Evolutionary conservation across 1,140 invertebrate species (phyloP).

Genomic region (Cherax quadricarinatus): DNA sequence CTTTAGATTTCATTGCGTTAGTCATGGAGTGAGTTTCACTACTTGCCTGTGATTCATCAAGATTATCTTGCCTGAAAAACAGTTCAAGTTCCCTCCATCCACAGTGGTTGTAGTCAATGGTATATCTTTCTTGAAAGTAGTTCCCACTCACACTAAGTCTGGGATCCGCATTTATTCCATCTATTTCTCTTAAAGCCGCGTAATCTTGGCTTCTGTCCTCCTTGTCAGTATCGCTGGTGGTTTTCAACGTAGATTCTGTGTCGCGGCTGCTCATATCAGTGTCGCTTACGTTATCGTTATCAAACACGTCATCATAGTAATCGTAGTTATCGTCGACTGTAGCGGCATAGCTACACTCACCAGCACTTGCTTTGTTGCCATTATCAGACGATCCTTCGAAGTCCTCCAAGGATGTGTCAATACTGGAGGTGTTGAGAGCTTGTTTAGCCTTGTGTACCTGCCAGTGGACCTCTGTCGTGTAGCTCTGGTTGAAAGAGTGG

Average conservation of each 20-base stretch:
- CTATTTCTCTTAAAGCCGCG: not conserved
- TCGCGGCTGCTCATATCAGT: conserved; percentile 54
- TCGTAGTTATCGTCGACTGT: not conserved
- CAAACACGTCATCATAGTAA: not conserved
- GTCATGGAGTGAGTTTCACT: not conserved
- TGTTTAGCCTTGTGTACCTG: conserved; percentile 31
- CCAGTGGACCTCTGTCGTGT: conserved; percentile 23
- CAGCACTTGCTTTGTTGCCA: not conserved
- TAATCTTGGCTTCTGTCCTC: not conserved
- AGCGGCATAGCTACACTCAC: not conserved
- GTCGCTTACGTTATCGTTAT: conserved; percentile 7
- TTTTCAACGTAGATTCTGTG: conserved; percentile 53
- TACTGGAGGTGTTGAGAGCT: not conserved
- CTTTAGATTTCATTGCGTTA: not conserved
- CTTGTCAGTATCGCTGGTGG: conserved; percentile 25
- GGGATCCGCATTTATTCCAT: not conserved
- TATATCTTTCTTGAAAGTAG: conserved; percentile 27
- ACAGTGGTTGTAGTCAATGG: conserved; percentile 22
- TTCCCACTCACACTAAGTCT: conserved; percentile 18
- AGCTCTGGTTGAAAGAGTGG: conserved; percentile 44
- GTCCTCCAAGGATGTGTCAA: conserved; percentile 25
- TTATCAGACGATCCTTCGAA: conserved; percentile 10
- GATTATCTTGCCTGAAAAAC: conserved; percentile 30
- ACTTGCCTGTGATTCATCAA: not conserved
- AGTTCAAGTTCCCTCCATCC: conserved; percentile 50